These are phyloP conservation scores for Dinothrombium tinctorium DNA, from an alignment of 1,140 invertebrate species.

Conservation along the genomic window DNA sequence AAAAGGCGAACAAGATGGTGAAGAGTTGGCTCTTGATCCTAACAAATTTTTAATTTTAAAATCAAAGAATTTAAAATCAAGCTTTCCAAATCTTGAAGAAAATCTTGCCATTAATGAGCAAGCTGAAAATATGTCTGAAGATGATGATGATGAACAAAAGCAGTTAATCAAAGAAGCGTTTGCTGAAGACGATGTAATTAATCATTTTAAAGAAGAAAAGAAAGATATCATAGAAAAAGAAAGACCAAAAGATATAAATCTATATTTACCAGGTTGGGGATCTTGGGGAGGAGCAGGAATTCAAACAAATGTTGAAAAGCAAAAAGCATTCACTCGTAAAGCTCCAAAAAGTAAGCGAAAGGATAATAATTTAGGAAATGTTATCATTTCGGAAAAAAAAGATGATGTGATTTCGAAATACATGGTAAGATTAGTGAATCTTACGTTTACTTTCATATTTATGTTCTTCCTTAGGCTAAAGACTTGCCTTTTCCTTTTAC, in stretches of 20 bases:
- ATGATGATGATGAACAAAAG: slow-evolving; percentile 31
- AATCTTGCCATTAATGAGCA: slow-evolving; percentile 26
- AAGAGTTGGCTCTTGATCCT: slow-evolving; percentile 29
- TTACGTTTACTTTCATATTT: not conserved
- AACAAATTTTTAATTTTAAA: slow-evolving; percentile 37
- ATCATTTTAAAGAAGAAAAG: slow-evolving; percentile 58
- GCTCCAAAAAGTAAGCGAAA: slow-evolving; percentile 25
- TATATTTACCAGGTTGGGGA: slow-evolving; percentile 81
- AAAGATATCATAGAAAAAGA: slow-evolving; percentile 32
- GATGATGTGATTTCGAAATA: slow-evolving; percentile 38
- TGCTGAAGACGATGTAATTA: slow-evolving; percentile 74
- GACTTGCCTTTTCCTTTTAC: slow-evolving; percentile 72
- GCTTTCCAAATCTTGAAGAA: slow-evolving; percentile 17
- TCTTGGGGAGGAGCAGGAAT: slow-evolving; percentile 51
- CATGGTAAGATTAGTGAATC: slow-evolving; percentile 26
- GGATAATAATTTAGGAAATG: slow-evolving; percentile 47
- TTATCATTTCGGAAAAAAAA: slow-evolving; percentile 61
- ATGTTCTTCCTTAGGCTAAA: slow-evolving; percentile 33
- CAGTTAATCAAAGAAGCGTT: slow-evolving; percentile 70
- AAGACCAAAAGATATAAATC: slow-evolving; percentile 41
- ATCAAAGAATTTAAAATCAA: slow-evolving; percentile 32
- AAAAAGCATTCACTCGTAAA: slow-evolving; percentile 24
- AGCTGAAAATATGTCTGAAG: slow-evolving; percentile 27
- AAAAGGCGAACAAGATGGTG: not conserved
- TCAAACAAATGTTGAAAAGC: slow-evolving; percentile 32